phyloP scores from a whole-genome alignment of 1,140 invertebrate species.

The Chelonus insularis region DNA sequence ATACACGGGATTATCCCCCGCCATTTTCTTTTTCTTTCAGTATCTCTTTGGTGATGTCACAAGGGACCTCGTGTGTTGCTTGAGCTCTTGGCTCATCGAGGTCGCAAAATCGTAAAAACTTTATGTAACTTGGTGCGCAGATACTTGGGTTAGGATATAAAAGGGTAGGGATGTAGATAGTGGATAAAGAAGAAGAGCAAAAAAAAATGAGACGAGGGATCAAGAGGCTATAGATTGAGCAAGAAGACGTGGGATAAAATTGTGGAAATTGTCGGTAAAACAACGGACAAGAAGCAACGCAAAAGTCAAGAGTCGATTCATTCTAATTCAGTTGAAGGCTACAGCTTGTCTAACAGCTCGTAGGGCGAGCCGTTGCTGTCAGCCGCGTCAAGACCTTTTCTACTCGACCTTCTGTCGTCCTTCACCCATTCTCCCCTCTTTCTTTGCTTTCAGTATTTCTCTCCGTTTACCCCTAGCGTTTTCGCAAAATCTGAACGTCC shows the following conservation, averaged over 20 bases:
- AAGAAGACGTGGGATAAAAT: neutral
- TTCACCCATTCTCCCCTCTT: conserved; percentile 6
- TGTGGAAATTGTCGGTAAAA: neutral
- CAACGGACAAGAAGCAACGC: conserved; percentile 10
- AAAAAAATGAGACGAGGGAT: conserved; percentile 8
- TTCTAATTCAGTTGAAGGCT: conserved; percentile 60
- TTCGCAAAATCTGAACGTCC: conserved; percentile 36
- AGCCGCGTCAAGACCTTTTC: conserved; percentile 2
- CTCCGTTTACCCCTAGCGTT: no score
- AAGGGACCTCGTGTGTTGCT: conserved; percentile 18
- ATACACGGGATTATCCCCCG: conserved; percentile 58
- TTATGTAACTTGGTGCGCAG: conserved; percentile 51
- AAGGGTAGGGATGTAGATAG: conserved; percentile 1
- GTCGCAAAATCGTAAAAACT: conserved; percentile 57
- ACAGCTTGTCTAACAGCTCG: conserved; percentile 60
- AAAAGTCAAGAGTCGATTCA: conserved; percentile 53
- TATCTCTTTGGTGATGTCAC: conserved; percentile 18
- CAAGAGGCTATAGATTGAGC: conserved; percentile 7
- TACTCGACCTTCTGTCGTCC: neutral
- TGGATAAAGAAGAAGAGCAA: neutral
- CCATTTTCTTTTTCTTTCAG: conserved; percentile 13
- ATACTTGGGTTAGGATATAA: conserved; percentile 40
- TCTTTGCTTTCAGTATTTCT: no score
- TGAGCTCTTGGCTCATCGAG: conserved; percentile 35
- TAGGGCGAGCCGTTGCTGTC: conserved; percentile 31